Percentiles rank a stretch among this genome's conserved stretches.
Conservation (phyloP, 2,888 invertebrate species). For the Siphonodentalium dalli region DNA sequence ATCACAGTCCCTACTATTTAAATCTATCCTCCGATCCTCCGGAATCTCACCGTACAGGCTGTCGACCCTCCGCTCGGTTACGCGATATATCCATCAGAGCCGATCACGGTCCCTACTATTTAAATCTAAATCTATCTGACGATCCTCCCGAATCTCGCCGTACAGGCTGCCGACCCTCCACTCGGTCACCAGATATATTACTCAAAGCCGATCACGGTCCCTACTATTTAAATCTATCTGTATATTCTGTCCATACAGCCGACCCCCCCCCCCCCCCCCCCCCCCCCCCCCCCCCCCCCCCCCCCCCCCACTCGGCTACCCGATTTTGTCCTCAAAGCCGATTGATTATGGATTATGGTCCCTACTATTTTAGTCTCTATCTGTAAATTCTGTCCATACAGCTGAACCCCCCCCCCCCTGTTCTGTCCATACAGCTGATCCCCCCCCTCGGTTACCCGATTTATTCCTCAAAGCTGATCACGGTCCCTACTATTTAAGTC, state of each 20-base stretch:
- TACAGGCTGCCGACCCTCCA: too few relatives aligned
- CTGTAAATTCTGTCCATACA: too few relatives aligned
- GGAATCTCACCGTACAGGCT: slow-evolving; percentile 64
- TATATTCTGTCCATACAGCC: too few relatives aligned
- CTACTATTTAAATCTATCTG: too few relatives aligned
- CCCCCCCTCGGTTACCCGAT: slow-evolving; percentile 67
- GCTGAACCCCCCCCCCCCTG: too few relatives aligned
- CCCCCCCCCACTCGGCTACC: slow-evolving; percentile 67
- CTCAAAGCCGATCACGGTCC: too few relatives aligned
- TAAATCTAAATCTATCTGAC: slow-evolving; percentile 16
- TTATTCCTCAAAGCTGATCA: slow-evolving; percentile 56
- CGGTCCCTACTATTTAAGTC: slow-evolving; percentile 46
- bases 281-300: too few relatives aligned
- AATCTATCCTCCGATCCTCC: slow-evolving; percentile 58
- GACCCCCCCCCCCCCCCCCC: too few relatives aligned
- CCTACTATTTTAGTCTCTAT: slow-evolving; percentile 56
- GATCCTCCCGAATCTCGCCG: too few relatives aligned
- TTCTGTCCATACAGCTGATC: too few relatives aligned
- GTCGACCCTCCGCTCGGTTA: slow-evolving; percentile 65
- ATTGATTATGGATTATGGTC: too few relatives aligned
- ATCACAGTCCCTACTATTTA: slow-evolving; percentile 50
- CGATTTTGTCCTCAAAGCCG: slow-evolving; percentile 61
- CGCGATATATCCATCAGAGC: slow-evolving; percentile 53
- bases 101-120: slow-evolving; percentile 35
- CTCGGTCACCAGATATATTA: too few relatives aligned